Conservation (phyloP, 2,888 invertebrate genomes). For the Cataglyphis altisquamis region DNA sequence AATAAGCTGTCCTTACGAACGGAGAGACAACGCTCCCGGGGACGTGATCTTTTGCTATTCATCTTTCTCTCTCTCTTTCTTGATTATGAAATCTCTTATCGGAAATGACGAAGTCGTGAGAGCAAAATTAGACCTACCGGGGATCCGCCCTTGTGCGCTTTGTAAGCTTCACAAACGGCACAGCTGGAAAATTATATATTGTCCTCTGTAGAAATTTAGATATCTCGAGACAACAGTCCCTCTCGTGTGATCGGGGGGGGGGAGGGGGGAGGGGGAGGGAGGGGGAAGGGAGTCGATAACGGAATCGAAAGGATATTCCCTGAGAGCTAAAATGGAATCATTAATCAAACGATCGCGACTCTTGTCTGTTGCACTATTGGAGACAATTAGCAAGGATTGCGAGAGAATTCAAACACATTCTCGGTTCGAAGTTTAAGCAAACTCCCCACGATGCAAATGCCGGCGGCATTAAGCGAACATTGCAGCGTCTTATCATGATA, state of each 20-base stretch:
- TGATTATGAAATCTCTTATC: conserved; percentile 73
- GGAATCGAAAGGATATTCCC: conserved; percentile 20
- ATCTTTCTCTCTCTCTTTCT: conserved; percentile 40
- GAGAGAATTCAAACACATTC: conserved; percentile 23
- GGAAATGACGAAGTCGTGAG: conserved; percentile 55
- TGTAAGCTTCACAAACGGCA: neutral
- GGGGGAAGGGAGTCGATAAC: conserved; percentile 33
- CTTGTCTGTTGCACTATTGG: conserved; percentile 28
- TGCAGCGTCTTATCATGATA: conserved; percentile 43
- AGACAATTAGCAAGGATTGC: conserved; percentile 43
- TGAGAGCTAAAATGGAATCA: neutral
- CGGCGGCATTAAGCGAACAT: conserved; percentile 34
- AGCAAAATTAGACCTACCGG: conserved; percentile 66
- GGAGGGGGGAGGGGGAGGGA: conserved; percentile 11
- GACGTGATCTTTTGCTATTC: conserved; percentile 62
- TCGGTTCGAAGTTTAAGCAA: conserved; percentile 34
- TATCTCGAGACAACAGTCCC: neutral
- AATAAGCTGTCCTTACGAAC: conserved; percentile 68
- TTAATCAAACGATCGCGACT: conserved; percentile 40
- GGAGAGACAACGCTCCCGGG: conserved; percentile 59
- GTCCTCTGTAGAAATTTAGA: neutral
- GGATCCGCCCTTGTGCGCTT: neutral
- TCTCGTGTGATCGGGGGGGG: neutral
- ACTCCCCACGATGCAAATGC: conserved; percentile 40
- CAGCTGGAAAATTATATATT: conserved; percentile 22